Evolutionary conservation across 2,113 vertebrate genomes (phyloP).

Genomic region (Ptyas mucosa): DNA sequence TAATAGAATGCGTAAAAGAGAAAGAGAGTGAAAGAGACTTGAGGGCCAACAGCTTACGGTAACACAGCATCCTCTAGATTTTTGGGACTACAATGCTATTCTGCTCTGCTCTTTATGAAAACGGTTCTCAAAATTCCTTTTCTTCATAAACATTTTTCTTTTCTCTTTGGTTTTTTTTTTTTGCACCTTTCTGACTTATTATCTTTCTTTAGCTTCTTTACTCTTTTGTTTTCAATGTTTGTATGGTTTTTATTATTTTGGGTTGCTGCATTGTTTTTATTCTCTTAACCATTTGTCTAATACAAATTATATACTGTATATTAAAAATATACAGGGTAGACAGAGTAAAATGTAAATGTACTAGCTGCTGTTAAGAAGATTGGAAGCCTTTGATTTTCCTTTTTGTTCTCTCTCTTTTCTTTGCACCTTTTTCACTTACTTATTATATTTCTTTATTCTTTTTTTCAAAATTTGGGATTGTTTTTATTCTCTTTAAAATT

Average conservation of each 20-base stretch:
- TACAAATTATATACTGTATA: not conserved
- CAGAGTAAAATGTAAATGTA: not conserved
- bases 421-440: not conserved
- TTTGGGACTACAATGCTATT: not conserved
- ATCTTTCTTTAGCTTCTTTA: not conserved
- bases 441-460: not conserved
- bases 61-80: not conserved
- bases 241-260: not conserved
- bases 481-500: not conserved
- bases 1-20: not conserved
- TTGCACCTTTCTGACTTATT: not conserved
- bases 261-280: too few species aligned
- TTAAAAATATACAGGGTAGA: not conserved
- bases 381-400: not conserved
- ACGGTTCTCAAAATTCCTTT: not conserved
- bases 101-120: not conserved
- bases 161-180: not conserved
- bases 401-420: not conserved
- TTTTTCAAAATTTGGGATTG: not conserved
- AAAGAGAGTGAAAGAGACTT: not conserved
- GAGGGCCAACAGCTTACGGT: not conserved
- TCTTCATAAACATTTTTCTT: not conserved
- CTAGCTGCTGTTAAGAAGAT: not conserved
- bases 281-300: not conserved
- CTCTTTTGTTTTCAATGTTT: not conserved